Percentiles rank a stretch among this genome's conserved stretches.
Conservation (phyloP, 2,797 vertebrate species). For the Agapornis canus region DNA sequence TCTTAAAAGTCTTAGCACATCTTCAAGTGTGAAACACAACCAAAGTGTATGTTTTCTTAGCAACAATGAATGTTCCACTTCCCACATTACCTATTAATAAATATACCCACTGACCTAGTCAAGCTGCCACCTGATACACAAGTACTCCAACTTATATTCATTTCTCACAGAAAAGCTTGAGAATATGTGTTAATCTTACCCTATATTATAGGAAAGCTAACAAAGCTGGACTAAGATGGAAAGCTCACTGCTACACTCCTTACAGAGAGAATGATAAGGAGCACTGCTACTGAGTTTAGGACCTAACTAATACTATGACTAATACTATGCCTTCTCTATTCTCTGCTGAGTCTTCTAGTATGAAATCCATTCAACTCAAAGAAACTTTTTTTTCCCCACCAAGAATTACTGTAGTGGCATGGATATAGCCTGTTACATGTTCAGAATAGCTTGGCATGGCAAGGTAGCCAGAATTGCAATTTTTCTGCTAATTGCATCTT, state of each 20-base stretch:
- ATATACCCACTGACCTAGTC: not conserved
- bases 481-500: not conserved
- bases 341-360: not conserved
- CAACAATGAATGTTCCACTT: not conserved
- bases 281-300: not conserved
- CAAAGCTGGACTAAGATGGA: not conserved
- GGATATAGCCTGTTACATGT: not conserved
- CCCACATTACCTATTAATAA: not conserved
- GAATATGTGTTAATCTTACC: not conserved
- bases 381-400: not conserved
- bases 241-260: not conserved
- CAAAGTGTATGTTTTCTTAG: not conserved
- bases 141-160: not conserved
- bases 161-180: not conserved
- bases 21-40: not conserved
- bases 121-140: not conserved
- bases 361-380: not conserved
- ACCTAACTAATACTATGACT: not conserved
- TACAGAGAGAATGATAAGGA: not conserved
- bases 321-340: not conserved
- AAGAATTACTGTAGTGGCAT: not conserved
- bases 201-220: not conserved
- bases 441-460: not conserved
- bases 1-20: not conserved
- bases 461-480: not conserved